phyloP scores from a whole-genome alignment of 2,113 vertebrate genomes.

The Natator depressus region DNA sequence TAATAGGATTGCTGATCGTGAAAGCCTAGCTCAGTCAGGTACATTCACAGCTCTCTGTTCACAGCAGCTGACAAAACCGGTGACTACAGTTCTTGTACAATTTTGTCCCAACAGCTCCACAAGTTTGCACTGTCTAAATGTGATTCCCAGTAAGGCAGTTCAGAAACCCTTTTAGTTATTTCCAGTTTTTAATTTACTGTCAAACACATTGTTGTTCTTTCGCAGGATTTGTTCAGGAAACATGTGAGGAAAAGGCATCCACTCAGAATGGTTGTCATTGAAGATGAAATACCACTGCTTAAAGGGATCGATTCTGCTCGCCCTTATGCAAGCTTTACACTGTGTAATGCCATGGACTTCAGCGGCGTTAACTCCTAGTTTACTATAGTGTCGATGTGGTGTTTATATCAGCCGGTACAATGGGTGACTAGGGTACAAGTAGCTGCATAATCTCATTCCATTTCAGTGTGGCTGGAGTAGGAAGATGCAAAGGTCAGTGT shows the following conservation, averaged over 20 bases:
- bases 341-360: rapidly evolving
- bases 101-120: background rate
- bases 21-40: background rate
- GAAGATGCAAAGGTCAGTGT: background rate
- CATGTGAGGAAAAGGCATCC: rapidly evolving
- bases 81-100: background rate
- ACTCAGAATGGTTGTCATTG: background rate
- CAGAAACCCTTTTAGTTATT: rapidly evolving
- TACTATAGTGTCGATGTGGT: background rate
- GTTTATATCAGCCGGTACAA: rapidly evolving
- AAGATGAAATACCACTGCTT: rapidly evolving
- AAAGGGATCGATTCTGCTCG: rapidly evolving
- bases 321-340: rapidly evolving
- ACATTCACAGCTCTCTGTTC: background rate
- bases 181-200: background rate
- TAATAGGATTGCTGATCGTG: background rate
- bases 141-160: background rate
- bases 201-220: too few relatives aligned
- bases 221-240: background rate
- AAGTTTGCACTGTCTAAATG: background rate
- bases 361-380: background rate
- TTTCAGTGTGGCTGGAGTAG: background rate
- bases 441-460: background rate
- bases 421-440: background rate
- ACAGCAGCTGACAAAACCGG: background rate